Evolutionary conservation across 2,113 vertebrate genomes (phyloP), one percentile per base, ranked within the genome.

Genomic region (Gorsachius goisagi): DNA sequence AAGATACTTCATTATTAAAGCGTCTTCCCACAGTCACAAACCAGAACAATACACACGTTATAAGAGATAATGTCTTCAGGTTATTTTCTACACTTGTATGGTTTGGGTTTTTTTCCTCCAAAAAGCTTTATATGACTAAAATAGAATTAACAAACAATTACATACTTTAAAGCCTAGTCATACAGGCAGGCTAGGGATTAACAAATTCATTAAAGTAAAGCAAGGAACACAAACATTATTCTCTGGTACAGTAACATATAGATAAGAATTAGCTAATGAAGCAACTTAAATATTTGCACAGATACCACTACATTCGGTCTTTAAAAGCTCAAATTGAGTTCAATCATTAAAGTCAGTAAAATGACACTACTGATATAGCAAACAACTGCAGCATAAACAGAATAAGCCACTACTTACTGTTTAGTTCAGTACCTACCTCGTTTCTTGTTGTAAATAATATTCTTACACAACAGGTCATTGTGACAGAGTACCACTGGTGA

Each of bases 391-490:
- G 37, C 53, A 69, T 47, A 74, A 83, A 88, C 6, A 78, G 92
- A n/a, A 22, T 59, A 59, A 95, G 67, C 7, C 60, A 88, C 10
- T 96, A 92, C 95, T 97, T 96, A 97, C 96, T 96, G 93, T 44
- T 97, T 26, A 49, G 64, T 94, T 95, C 93, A 96, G 92, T 52
- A 98, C 99, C 98, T 98, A 99, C 99, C 99, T 98, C 98, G 97
- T 97, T 98, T 98, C 97, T 99, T 98, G 97, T 99, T 99, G 98
- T 98, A 99, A 98, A 99, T 99, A 96, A 99, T 99, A 97, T 99
- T 99, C 98, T 99, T 99, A 98, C 99, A 99, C 95, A 99, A 98
- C 59, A 99, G 98, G 97, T 99, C 99, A 41, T 99, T 99, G 98
- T 99, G 99, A 97, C 99, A 99, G 77, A 99, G 99, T 44, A 99